Base-by-base conservation (phyloP, 2,888 invertebrate genomes). In the Sceliomorpha sp. region DNA sequence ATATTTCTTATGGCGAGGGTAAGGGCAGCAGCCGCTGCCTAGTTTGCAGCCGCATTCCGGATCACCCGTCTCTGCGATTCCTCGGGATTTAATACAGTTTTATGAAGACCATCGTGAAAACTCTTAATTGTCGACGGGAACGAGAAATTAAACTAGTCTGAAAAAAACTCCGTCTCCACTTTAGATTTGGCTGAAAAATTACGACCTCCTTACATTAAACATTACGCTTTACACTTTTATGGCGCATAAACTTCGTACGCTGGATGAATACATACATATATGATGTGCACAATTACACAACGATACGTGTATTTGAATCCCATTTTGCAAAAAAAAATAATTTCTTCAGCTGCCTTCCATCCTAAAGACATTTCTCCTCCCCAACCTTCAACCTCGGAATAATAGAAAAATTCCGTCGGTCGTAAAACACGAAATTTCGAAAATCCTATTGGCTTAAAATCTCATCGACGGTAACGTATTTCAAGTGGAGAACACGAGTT, bases 101-200 rank as follows among this genome's bases (percentile, higher is more conserved):
- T 87, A 84, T 83, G 81, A 84, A 83, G 81, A 79, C 78, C 80
- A 70, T 78, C 81, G 76, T 79, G 81, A 79, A 83, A 84, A 84
- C 76, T 84, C 82, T 85, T 86, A 86, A 86, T 86, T 85, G 83
- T 77, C 78, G 74, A 50, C 67, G 71, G 70, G 77, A 72, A 68
- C 75, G 76, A 75, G 72, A 84, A 84, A 80, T 79, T 78, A 78
- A 78, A 73, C 73, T 59, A 68, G 13, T 40, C 44, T 50, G 27
- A 48, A 58, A 58, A 51, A 50, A 32, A 13, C 17, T 37, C n/a
- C n/a, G 13, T 42, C 24, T 48, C 48, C 42, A 37, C 63, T 58
- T 29, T 42, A 45, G 34, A 63, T 27, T 2, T 2, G 5, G 20
- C 20, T 20, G 20, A 20, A 20, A 24, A 34, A 40, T 60, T 39